phyloP scores from a whole-genome alignment of 92 coral and sea anemone species.

The Siderastrea siderea region DNA sequence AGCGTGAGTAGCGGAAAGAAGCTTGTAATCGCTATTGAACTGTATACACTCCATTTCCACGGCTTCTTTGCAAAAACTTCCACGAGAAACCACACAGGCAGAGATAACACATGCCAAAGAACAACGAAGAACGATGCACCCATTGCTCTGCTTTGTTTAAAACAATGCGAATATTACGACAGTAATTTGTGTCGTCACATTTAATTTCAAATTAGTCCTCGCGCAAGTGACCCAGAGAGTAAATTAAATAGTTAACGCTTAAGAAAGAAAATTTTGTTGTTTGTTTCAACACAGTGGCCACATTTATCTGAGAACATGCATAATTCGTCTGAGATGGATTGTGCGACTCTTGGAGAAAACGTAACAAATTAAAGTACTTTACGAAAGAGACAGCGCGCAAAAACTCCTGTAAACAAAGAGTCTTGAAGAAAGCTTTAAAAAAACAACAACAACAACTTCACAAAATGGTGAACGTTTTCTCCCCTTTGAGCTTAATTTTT shows the following conservation, averaged over 20 bases:
- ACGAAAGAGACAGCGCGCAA: too few relatives aligned
- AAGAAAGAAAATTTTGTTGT: too few relatives aligned
- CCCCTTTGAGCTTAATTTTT: too few relatives aligned
- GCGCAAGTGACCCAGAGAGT: not conserved
- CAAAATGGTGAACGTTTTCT: too few relatives aligned
- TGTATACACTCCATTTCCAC: conserved; percentile 34
- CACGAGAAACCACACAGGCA: conserved; percentile 19
- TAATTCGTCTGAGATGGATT: too few relatives aligned
- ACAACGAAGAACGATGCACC: conserved; percentile 15
- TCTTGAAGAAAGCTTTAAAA: too few relatives aligned
- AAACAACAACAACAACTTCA: too few relatives aligned
- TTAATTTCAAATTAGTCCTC: conserved; percentile 1
- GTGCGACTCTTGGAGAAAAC: too few relatives aligned
- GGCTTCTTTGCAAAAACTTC: conserved; percentile 32
- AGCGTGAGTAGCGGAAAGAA: conserved; percentile 13
- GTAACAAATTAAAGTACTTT: too few relatives aligned
- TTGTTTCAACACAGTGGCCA: too few relatives aligned
- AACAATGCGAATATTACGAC: not conserved
- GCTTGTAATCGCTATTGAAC: conserved; percentile 25
- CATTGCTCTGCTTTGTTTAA: conserved; percentile 4
- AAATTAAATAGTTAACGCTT: not conserved
- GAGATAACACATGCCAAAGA: conserved; percentile 38
- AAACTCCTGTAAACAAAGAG: too few relatives aligned
- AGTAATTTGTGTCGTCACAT: conserved; percentile 8
- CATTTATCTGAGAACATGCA: too few relatives aligned